Evolutionary conservation across 2,888 invertebrate genomes (phyloP), one percentile per base, ranked within the genome.

Genomic region (Bedellia somnulentella): DNA sequence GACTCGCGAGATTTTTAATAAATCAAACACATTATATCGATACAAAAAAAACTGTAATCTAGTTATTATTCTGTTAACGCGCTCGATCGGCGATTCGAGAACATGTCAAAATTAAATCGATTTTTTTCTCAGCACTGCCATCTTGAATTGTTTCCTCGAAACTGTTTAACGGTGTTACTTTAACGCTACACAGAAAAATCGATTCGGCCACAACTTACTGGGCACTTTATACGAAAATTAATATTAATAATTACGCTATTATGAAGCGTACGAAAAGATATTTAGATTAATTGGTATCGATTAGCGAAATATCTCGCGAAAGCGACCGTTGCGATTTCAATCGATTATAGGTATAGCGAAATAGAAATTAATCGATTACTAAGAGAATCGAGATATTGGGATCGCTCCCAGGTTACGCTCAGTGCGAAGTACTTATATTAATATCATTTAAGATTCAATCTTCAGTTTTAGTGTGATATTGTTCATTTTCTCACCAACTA

Each of bases 211-310:
- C 21, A 21, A 8, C 8, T 21, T 21, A n/a, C 8, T 21, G 24
- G 24, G 5, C 10, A 18, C 18, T 27, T 27, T 14, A 22, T 40
- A 41, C 35, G 39, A 46, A 49, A 50, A 44, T 49, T 51, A 24
- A 27, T 31, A 46, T 46, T 47, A 49, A 49, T 51, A 45, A 49
- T 47, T 42, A 43, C 34, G 37, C 43, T 44, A 47, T 46, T 47
- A 48, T 38, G 31, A 32, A 39, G 43, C 42, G 47, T 36, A 35
- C 40, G 18, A 13, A 22, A 18, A 25, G 29, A 34, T 32, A 32
- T 51, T 49, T 43, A 55, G 56, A 61, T 62, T 52, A 57, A 62
- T 59, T 55, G 54, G 44, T 35, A 45, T 39, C 49, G 60, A 62
- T 62, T 58, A 57, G 49, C 47, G 38, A 49, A 46, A 45, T 48